These are phyloP conservation scores for Drosophila obscura DNA, from an alignment of 1,140 invertebrate genomes.

Conservation along the genomic window DNA sequence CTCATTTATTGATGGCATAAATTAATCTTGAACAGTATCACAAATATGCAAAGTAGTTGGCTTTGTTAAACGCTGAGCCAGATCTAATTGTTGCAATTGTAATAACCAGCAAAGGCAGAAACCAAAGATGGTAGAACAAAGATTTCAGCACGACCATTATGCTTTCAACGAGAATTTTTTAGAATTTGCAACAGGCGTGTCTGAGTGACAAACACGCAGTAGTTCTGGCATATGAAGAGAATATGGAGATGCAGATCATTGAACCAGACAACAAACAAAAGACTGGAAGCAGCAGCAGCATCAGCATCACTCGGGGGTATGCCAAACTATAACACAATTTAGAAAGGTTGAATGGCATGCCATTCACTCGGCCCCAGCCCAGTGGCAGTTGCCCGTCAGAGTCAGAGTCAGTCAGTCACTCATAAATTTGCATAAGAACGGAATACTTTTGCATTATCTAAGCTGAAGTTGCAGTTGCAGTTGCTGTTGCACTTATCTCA, in stretches of 20 bases:
- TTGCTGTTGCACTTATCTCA: conserved; percentile 62
- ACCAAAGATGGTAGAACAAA: conserved; percentile 22
- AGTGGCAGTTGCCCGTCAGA: conserved; percentile 59
- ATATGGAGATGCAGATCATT: conserved; percentile 47
- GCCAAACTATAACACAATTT: conserved; percentile 71
- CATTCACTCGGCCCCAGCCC: conserved; percentile 54
- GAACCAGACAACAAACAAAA: conserved; percentile 50
- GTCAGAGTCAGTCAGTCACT: conserved; percentile 64
- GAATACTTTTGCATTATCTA: conserved; percentile 72
- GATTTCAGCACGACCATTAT: conserved; percentile 44
- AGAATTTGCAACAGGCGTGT: conserved; percentile 47
- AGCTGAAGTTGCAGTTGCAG: conserved; percentile 51
- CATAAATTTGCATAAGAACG: conserved; percentile 78
- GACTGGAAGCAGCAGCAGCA: conserved; percentile 46
- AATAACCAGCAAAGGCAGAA: conserved; percentile 35
- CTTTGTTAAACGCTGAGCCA: background rate
- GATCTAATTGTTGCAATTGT: conserved; percentile 43
- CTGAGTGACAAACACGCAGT: conserved; percentile 50
- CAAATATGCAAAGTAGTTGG: conserved; percentile 25
- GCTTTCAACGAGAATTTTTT: conserved; percentile 31
- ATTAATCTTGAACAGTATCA: conserved; percentile 35
- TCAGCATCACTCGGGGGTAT: conserved; percentile 31
- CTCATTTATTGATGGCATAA: conserved; percentile 38
- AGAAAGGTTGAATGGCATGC: conserved; percentile 78
- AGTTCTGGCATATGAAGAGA: conserved; percentile 8